Evolutionary conservation across 1,140 invertebrate species (phyloP).

Genomic region (Dreissena polymorpha): DNA sequence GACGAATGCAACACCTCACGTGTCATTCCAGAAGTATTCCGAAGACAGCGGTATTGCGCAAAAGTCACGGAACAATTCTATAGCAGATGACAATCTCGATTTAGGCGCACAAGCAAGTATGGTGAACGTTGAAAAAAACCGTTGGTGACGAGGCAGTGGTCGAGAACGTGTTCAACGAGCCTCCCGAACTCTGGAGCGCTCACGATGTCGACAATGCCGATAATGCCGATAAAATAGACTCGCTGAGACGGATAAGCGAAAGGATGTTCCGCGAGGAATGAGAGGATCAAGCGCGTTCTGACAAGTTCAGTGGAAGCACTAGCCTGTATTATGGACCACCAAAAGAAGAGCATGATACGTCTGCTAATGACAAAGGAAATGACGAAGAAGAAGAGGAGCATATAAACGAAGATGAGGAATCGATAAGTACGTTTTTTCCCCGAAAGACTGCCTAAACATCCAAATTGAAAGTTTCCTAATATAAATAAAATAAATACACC

Average conservation of each 20-base stretch:
- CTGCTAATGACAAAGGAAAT: neutral
- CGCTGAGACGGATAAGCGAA: too few species aligned
- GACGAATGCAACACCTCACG: conserved; percentile 17
- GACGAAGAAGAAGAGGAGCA: conserved; percentile 13
- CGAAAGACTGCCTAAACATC: too few species aligned
- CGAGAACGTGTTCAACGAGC: conserved; percentile 30
- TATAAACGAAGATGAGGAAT: conserved; percentile 15
- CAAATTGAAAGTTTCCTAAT: too few species aligned
- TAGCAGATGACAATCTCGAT: neutral
- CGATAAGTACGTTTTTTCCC: too few species aligned
- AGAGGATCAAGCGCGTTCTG: neutral
- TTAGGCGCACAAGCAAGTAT: neutral
- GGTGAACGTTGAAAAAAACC: neutral
- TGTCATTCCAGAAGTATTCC: neutral
- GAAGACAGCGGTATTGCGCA: neutral
- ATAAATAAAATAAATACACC: too few species aligned
- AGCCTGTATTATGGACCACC: conserved; percentile 43
- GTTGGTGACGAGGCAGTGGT: conserved; percentile 10
- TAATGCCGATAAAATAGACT: neutral
- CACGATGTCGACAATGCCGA: conserved; percentile 22
- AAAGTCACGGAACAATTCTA: too few species aligned
- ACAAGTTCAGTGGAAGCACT: neutral
- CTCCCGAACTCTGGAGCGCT: conserved; percentile 15
- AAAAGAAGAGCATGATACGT: neutral
- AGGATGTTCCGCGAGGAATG: neutral